Conservation (phyloP, 1,140 invertebrate species). For the Sarcophaga peregrina region DNA sequence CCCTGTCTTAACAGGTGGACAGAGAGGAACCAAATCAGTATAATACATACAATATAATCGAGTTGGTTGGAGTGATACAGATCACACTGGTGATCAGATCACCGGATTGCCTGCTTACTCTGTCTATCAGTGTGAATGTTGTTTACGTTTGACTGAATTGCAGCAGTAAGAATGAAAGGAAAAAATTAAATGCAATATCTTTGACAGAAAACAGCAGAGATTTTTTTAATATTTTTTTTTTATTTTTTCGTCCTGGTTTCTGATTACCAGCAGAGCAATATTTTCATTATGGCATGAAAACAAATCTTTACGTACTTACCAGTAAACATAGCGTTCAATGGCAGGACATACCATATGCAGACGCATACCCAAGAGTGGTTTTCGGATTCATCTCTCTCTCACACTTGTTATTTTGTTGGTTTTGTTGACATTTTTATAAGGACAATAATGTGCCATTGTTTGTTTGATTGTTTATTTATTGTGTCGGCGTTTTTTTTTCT, state of each 20-base stretch:
- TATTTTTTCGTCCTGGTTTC: neutral
- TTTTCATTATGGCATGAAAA: constrained; percentile 39
- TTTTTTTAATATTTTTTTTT: neutral
- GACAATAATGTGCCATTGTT: constrained; percentile 31
- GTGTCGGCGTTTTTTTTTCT: neutral
- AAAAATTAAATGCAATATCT: neutral
- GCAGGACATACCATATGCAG: constrained; percentile 30
- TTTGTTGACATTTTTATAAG: constrained; percentile 40
- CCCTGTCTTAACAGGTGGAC: no score
- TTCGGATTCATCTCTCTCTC: neutral
- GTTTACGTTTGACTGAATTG: constrained; percentile 13
- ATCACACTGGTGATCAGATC: no score
- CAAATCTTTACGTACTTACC: constrained; percentile 14
- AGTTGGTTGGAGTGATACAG: no score
- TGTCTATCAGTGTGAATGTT: neutral
- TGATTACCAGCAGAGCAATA: neutral
- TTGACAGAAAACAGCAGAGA: neutral
- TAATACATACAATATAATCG: no score
- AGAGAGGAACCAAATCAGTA: no score
- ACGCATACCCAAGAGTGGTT: neutral
- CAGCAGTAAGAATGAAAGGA: neutral
- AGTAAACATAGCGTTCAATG: neutral
- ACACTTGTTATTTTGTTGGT: neutral
- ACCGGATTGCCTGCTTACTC: no score
- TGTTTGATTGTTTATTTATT: constrained; percentile 2